Base-by-base conservation (phyloP, 2,888 invertebrate genomes). In the Minunthozetes semirufus region DNA sequence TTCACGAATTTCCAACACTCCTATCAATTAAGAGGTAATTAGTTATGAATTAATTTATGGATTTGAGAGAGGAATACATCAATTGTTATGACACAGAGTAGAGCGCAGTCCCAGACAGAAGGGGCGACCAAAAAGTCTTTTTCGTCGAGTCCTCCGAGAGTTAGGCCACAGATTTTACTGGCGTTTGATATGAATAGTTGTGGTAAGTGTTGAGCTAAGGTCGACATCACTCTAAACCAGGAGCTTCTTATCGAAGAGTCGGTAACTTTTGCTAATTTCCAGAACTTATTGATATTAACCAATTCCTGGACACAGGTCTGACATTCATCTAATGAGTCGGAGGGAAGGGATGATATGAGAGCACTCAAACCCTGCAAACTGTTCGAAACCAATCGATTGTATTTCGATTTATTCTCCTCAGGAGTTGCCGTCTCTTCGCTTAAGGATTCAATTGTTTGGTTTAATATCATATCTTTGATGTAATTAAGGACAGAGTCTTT, bases 401-500 rank as follows among this genome's bases (percentile, higher is more conserved):
- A 89, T 81, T 89, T 90, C 15, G 86, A 86, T 80, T 89, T 88
- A 79, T 88, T 86, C 80, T 90, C 90, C 80, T 90, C 90, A 5
- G 85, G 81, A 8, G 86, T 84, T 17, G 86, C 83, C 84, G 81
- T 82, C 48, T 82, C 80, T 76, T 84, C 84, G 79, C 82, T 82
- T 3, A 84, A 79, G 0, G 83, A 80, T 66, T 80, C 78, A 3
- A 82, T 78, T n/a, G 82, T 83, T 76, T 82, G 82, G 61, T 86
- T 84, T 25, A 87, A 86, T 38, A 92, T 82, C 81, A 89, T 91
- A 73, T 91, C 90, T 72, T 86, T 83, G n/a, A 92, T 85, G 79
- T 89, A 89, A 83, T 83, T 85, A 38, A 92, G 80, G 75, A 94
- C 89, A 83, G 94, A 94, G 59, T 86, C 85, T 81, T 91, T 91